Percentiles rank a stretch among this genome's conserved stretches.
Evolutionary conservation across 2,888 invertebrate species (phyloP).

Genomic region (Deilephila porcellus): DNA sequence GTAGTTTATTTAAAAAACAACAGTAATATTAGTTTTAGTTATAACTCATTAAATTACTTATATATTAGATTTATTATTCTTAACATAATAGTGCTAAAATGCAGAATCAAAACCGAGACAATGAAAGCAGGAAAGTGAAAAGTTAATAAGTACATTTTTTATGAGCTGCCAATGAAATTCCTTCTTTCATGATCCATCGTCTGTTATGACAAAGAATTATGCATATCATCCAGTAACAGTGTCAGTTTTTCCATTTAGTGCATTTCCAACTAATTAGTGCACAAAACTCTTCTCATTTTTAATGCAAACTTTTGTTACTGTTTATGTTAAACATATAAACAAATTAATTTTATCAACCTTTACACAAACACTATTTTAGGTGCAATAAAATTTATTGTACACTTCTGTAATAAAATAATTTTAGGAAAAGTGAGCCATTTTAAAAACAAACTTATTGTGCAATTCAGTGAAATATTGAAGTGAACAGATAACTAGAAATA

Average conservation of each 20-base stretch:
- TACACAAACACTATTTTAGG: constrained; percentile 69
- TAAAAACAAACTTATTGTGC: constrained; percentile 83
- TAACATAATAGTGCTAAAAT: constrained; percentile 54
- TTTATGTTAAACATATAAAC: constrained; percentile 55
- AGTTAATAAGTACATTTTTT: constrained; percentile 32
- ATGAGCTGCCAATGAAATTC: constrained; percentile 41
- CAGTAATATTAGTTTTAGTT: constrained; percentile 33
- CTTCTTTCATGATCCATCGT: constrained; percentile 60
- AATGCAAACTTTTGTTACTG: constrained; percentile 49
- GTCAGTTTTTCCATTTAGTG: constrained; percentile 57
- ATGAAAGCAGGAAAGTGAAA: constrained; percentile 63
- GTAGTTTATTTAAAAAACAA: constrained; percentile 39
- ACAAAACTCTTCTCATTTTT: constrained; percentile 53
- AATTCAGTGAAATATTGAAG: constrained; percentile 81
- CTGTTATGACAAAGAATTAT: constrained; percentile 43
- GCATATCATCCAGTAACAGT: constrained; percentile 47
- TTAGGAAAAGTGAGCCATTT: constrained; percentile 85
- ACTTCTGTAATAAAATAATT: constrained; percentile 64
- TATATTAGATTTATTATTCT: constrained; percentile 42
- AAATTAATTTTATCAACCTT: constrained; percentile 57
- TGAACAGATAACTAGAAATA: constrained; percentile 80
- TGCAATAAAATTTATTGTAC: constrained; percentile 69
- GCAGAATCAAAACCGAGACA: constrained; percentile 51
- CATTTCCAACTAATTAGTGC: constrained; percentile 70
- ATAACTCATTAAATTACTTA: constrained; percentile 40